phyloP scores from a whole-genome alignment of 2,113 vertebrate genomes.

The Albula goreensis region DNA sequence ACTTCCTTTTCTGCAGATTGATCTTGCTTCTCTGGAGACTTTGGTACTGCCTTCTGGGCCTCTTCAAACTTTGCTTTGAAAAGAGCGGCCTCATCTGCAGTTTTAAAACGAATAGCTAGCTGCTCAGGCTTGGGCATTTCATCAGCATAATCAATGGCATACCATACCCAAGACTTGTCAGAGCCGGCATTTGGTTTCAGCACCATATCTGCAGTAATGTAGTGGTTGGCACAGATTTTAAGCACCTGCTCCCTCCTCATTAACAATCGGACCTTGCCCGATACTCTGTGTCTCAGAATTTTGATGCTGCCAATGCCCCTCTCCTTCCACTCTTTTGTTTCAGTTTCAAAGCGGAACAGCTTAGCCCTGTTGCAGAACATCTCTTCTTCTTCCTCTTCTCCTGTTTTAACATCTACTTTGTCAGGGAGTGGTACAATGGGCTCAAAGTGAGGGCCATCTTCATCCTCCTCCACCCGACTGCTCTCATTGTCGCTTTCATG shows the following conservation, averaged over 20 bases:
- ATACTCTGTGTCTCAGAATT: constrained; percentile 88
- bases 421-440: constrained; percentile 96
- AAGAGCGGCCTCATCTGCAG: constrained; percentile 86
- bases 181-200: constrained; percentile 87
- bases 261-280: constrained; percentile 89
- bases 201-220: constrained; percentile 89
- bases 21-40: constrained; percentile 46
- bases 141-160: constrained; percentile 93
- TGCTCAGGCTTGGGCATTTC: constrained; percentile 89
- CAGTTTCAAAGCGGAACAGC: constrained; percentile 87
- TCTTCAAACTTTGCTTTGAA: constrained; percentile 95
- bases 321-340: constrained; percentile 97
- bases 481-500: constrained; percentile 78
- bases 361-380: constrained; percentile 94
- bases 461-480: constrained; percentile 83
- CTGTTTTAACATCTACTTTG: constrained; percentile 95
- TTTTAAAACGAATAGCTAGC: constrained; percentile 95
- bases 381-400: constrained; percentile 96
- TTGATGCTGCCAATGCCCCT: constrained; percentile 91
- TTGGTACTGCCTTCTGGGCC: constrained; percentile 71
- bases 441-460: constrained; percentile 97
- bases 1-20: constrained; percentile 44
- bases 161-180: constrained; percentile 96
- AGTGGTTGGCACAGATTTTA: constrained; percentile 98
- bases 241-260: constrained; percentile 97